Percentiles rank a stretch among this genome's conserved stretches.
Conservation (phyloP, 2,113 vertebrate genomes). For the Dolichallabes microphthalmus region DNA sequence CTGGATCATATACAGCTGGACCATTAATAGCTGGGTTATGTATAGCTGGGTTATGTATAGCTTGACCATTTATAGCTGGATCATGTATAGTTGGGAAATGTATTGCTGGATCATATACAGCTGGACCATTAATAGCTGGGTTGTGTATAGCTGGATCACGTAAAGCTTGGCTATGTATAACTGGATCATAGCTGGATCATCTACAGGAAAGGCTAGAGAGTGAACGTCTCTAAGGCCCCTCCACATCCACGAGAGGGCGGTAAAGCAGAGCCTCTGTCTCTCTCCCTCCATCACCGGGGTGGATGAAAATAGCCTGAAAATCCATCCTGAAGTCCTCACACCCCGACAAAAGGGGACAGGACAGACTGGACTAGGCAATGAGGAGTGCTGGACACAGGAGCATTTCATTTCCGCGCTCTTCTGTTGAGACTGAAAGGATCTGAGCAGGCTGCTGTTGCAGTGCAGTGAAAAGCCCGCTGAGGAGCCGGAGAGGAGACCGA, state of each 20-base stretch:
- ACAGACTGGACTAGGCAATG: constrained; percentile 33
- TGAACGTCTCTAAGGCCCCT: neutral
- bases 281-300: constrained; percentile 35
- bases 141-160: neutral
- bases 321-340: constrained; percentile 42
- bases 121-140: neutral
- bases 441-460: constrained; percentile 8
- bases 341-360: constrained; percentile 39
- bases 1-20: neutral
- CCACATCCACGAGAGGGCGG: constrained; percentile 29
- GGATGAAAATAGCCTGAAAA: constrained; percentile 34
- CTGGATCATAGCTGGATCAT: neutral
- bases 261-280: neutral
- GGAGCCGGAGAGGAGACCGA: constrained; percentile 39
- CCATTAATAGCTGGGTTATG: too few species aligned
- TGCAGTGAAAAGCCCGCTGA: constrained; percentile 33
- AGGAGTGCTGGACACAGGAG: neutral
- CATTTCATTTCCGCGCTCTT: neutral
- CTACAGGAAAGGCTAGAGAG: neutral
- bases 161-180: neutral
- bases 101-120: neutral
- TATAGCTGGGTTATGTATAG: too few species aligned
- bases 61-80: too few species aligned
- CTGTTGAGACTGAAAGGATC: neutral
- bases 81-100: too few species aligned